These are phyloP conservation scores for Erebia aethiops DNA, from an alignment of 2,888 invertebrate genomes.

Conservation along the genomic window DNA sequence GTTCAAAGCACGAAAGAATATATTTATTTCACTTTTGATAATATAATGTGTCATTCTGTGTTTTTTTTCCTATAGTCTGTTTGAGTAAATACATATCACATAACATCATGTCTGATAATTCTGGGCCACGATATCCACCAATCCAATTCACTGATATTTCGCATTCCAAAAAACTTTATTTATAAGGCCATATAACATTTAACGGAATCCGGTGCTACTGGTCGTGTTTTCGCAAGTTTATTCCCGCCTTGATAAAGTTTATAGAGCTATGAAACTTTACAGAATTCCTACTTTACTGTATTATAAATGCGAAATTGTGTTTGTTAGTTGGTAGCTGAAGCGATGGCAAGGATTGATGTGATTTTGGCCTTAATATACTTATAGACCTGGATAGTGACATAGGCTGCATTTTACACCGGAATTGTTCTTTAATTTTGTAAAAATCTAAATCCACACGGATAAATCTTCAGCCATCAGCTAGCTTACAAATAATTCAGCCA, in stretches of 20 bases:
- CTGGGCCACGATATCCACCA: constrained; percentile 7
- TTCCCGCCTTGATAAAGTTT: constrained; percentile 4
- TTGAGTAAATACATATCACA: neutral
- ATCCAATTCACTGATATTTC: constrained; percentile 10
- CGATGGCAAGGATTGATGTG: too few relatives aligned
- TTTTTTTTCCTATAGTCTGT: neutral
- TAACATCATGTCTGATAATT: neutral
- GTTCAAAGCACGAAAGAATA: neutral
- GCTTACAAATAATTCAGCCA: too few relatives aligned
- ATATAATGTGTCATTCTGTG: neutral
- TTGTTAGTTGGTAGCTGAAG: too few relatives aligned
- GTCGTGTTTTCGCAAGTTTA: constrained; percentile 27
- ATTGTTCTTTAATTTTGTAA: too few relatives aligned
- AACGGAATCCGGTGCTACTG: constrained; percentile 29
- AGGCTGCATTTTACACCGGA: too few relatives aligned
- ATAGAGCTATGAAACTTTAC: constrained; percentile 17
- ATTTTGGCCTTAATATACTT: too few relatives aligned
- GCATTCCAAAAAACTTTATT: constrained; percentile 17
- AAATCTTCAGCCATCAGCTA: too few relatives aligned
- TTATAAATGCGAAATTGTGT: too few relatives aligned
- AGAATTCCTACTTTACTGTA: neutral
- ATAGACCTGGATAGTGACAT: too few relatives aligned
- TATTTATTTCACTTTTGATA: too few relatives aligned
- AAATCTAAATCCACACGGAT: too few relatives aligned
- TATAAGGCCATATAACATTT: constrained; percentile 21